phyloP scores from a whole-genome alignment of 2,113 vertebrate species.

The Zonotrichia leucophrys region DNA sequence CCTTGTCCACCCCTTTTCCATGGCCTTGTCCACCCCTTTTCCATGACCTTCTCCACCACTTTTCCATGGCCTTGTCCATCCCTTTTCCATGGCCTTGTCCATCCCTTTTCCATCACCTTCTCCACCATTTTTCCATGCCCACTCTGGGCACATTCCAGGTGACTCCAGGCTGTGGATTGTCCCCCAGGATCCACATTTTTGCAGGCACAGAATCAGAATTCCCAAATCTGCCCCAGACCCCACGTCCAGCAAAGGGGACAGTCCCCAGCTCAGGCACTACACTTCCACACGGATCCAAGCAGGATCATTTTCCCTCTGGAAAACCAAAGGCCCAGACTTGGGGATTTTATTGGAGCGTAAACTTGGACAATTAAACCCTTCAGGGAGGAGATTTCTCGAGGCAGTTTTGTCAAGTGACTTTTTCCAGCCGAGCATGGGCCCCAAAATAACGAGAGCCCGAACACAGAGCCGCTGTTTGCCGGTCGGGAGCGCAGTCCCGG shows the following conservation, averaged over 20 bases:
- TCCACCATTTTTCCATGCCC: too few species aligned
- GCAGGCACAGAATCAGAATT: background rate
- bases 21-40: too few species aligned
- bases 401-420: background rate
- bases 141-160: too few species aligned
- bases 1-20: fast-evolving
- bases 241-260: fast-evolving
- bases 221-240: background rate
- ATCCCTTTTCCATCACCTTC: background rate
- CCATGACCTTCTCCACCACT: fast-evolving
- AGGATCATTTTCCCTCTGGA: background rate
- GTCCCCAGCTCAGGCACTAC: fast-evolving
- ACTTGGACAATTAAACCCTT: constrained; percentile 3
- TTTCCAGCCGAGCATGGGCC: constrained; percentile 39
- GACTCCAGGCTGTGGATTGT: background rate
- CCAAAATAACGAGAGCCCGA: background rate
- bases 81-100: too few species aligned
- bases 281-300: background rate
- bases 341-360: background rate
- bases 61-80: too few species aligned
- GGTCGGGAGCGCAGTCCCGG: background rate
- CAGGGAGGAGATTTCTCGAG: constrained; percentile 29
- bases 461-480: constrained; percentile 10
- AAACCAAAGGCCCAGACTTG: background rate
- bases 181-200: background rate